Evolutionary conservation across 2,113 vertebrate species (phyloP), one percentile per base, ranked within the genome.

Genomic region (Cyphomyrus plagiostoma): DNA sequence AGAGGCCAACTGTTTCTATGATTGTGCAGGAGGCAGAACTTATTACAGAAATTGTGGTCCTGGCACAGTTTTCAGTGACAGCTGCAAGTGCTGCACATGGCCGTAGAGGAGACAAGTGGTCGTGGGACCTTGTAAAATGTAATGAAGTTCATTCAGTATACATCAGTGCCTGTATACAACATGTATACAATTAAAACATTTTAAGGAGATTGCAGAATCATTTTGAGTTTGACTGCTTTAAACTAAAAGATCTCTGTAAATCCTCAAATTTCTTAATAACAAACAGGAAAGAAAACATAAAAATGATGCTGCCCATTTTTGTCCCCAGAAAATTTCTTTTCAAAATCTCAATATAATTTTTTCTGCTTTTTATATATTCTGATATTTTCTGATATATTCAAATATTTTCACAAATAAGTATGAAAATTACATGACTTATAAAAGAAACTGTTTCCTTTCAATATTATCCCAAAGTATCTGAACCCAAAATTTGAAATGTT

Each of bases 1-100:
- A 0, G 91, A 96, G 85, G 87, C 0, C 23, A 23, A 0, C 23
- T 90, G 62, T 53, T 96, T 94, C 92, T 96, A 95, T 89, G 86
- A 88, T 42, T 96, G 96, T 10, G 53, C 91, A 5, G 90, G 56
- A n/a, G 95, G 95, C 50, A 50, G 84, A 45, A 95, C 95, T 10
- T 88, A 92, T 26, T 0, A 88, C 21, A 89, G 11, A 0, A 0
- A 1, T 0, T 96, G 96, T 7, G 93, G 91, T 21, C 0, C 0
- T 2, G 96, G 95, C 85, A 90, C 95, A 0, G 21, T 96, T 82
- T 96, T 91, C 26, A 3, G 92, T 56, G 87, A 93, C 0, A 42
- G 49, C 23, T 96, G 95, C 92, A 95, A 95, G 35, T 96, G 95
- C 91, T 96, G 96, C 30, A 0, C 1, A 35, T 96, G 95, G 96